These are phyloP conservation scores for Pelodytes ibericus DNA, from an alignment of 2,797 vertebrate species.

Conservation along the genomic window DNA sequence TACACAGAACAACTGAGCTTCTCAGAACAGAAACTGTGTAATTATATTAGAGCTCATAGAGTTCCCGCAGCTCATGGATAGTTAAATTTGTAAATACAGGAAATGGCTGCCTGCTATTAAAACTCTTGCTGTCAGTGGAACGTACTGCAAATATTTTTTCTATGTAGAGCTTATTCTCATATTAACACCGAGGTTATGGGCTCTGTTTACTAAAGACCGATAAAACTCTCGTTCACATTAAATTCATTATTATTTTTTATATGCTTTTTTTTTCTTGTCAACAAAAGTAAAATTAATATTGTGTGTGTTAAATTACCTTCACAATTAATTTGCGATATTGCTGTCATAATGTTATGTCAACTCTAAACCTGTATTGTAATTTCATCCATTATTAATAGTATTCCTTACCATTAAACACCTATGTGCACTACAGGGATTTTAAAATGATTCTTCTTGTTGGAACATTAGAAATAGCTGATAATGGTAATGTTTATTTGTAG, in stretches of 20 bases:
- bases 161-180: background rate
- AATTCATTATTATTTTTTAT: background rate
- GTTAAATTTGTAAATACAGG: background rate
- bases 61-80: background rate
- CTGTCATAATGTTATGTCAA: too few species aligned
- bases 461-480: background rate
- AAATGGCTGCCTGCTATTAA: background rate
- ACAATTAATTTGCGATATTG: too few species aligned
- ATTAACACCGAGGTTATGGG: background rate
- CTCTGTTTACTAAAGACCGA: background rate
- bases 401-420: background rate
- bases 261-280: background rate
- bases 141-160: background rate
- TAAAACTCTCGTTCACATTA: background rate
- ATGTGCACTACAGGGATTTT: background rate
- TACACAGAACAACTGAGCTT: background rate
- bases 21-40: background rate
- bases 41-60: background rate
- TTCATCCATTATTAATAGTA: background rate
- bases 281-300: too few species aligned
- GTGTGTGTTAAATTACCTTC: too few species aligned
- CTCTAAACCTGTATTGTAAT: background rate
- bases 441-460: background rate
- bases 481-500: background rate
- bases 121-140: background rate